These are phyloP conservation scores for Tyria jacobaeae DNA, from an alignment of 2,888 invertebrate species.

Conservation along the genomic window DNA sequence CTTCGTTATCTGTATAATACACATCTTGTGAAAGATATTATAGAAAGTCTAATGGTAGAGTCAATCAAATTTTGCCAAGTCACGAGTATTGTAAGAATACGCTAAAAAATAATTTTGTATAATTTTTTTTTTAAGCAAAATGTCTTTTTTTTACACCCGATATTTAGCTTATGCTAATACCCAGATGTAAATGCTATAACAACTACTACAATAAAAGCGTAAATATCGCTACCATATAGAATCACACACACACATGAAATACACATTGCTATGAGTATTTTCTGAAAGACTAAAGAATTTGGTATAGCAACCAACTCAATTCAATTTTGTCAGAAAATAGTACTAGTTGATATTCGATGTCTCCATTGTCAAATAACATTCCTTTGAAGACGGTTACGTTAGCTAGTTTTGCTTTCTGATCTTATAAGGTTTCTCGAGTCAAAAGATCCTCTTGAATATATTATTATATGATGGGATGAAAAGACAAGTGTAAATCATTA, in stretches of 20 bases:
- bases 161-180: too few species aligned
- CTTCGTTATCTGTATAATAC: background rate
- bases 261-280: conserved; percentile 33
- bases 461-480: too few species aligned
- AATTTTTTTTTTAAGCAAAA: background rate
- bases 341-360: conserved; percentile 54
- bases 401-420: conserved; percentile 11
- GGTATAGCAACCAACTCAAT: conserved; percentile 66
- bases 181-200: too few species aligned
- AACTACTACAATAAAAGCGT: background rate
- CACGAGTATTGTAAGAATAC: conserved; percentile 4
- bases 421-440: background rate
- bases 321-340: conserved; percentile 47
- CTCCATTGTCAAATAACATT: conserved; percentile 57
- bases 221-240: background rate
- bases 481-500: too few species aligned
- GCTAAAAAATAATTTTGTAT: background rate
- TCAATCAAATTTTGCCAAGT: background rate
- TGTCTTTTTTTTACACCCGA: too few species aligned
- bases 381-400: conserved; percentile 48
- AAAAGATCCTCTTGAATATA: too few species aligned
- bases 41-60: background rate
- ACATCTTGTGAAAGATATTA: background rate
- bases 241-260: background rate
- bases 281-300: conserved; percentile 60